Evolutionary conservation across 2,797 vertebrate genomes (phyloP), one percentile per base, ranked within the genome.

Genomic region (Psittacula derbiana): DNA sequence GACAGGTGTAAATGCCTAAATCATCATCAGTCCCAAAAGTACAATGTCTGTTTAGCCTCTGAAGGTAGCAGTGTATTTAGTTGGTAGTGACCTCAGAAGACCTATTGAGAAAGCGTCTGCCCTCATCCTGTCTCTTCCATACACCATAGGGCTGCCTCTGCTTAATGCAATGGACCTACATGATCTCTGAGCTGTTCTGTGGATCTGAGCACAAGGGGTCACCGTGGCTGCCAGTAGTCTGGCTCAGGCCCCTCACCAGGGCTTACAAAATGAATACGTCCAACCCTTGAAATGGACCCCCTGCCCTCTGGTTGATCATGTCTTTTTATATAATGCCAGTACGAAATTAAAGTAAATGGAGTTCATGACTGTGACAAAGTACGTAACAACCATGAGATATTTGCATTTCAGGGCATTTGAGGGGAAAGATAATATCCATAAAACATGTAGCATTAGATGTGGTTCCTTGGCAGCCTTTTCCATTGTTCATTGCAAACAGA

Each of bases 291-390:
- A 41, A 86, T 10, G 25, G 4, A 21, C 28, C 8, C 23, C 30
- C 38, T 19, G 10, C 12, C 20, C 30, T 67, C 19, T 46, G 46
- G 21, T 69, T 49, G 24, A 21, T 86, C n/a, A 6, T 8, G 3
- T 49, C 57, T 64, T 86, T 78, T 53, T 79, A 44, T 69, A 18
- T 20, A 61, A 76, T 18, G 49, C n/a, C 10, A 36, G 46, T 57
- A 64, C 28, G 47, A 91, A 93, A 84, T 74, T 44, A 70, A 83
- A 90, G 36, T 31, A 84, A 88, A 53, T 75, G 79, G 36, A 72
- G 17, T 25, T 73, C 0, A 1, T 47, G 61, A 78, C 53, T 93
- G 57, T 86, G 70, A 71, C 10, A 2, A 92, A 94, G 38, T 43
- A 15, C 4, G 0, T 46, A 61, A 88, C 41, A 79, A 55, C 71